Conservation (phyloP, 1,140 invertebrate genomes). For the Cryptotermes secundus region DNA sequence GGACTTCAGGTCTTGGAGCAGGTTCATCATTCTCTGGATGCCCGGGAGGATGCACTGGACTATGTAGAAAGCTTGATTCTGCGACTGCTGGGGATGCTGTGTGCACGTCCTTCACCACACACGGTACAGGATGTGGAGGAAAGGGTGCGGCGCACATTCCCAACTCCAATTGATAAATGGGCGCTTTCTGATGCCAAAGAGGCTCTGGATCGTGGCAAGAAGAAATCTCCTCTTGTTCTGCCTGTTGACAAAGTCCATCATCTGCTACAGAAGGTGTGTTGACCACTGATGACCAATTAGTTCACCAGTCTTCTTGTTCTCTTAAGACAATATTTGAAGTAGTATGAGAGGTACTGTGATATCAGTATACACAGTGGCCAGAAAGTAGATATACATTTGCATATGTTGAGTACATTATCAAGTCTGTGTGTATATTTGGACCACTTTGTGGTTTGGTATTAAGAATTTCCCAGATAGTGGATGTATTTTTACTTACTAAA, state of each 20-base stretch:
- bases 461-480: too few species aligned
- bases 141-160: conserved; percentile 86
- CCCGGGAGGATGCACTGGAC: conserved; percentile 86
- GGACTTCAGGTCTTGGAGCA: conserved; percentile 78
- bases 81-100: conserved; percentile 83
- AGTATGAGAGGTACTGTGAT: too few species aligned
- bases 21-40: conserved; percentile 83
- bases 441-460: too few species aligned
- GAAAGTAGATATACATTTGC: too few species aligned
- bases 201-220: conserved; percentile 79
- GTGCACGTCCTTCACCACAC: conserved; percentile 75
- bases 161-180: conserved; percentile 90
- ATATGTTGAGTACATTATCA: too few species aligned
- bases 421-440: too few species aligned
- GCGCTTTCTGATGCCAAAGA: conserved; percentile 85
- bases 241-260: conserved; percentile 91
- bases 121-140: conserved; percentile 86
- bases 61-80: conserved; percentile 92
- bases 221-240: conserved; percentile 76
- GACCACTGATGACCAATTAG: too few species aligned
- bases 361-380: too few species aligned
- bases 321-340: too few species aligned
- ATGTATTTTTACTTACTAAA: too few species aligned
- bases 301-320: not conserved
- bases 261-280: conserved; percentile 79